Evolutionary conservation across 2,113 vertebrate genomes (phyloP), one percentile per base, ranked within the genome.

Genomic region (Amphiprion percula): DNA sequence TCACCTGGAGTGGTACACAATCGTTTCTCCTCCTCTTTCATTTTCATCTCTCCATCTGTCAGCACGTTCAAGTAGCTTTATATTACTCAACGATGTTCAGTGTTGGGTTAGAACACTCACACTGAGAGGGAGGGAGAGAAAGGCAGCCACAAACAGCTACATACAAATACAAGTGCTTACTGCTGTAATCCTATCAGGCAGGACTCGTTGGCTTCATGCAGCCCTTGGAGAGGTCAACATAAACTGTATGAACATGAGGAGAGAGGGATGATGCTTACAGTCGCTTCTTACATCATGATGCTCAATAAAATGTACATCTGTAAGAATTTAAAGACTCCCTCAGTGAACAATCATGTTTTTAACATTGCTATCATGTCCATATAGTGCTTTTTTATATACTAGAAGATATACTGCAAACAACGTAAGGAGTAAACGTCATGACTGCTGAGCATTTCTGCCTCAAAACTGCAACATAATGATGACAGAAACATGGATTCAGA

Each of bases 181-280:
- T 28, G 77, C 75, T 87, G 74, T 91, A 87, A 86, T 89, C 85
- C 87, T 77, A 79, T 89, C 84, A 87, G 82, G 64, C 77, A 49
- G 76, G 74, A 58, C 44, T 64, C 24, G 66, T 50, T 65, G 64
- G 62, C 62, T 66, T 47, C 75, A 59, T 26, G 77, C 46, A 39
- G 66, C 49, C 24, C 64, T 54, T n/a, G 41, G 26, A 81, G 70
- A 78, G 87, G 86, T 80, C 77, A 85, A 50, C 33, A 73, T 28
- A 21, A 54, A 68, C 68, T 23, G 72, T 23, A 63, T 33, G 59
- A 54, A 59, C 68, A 52, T 64, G 74, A 46, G 2, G 12, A 24
- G 4, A 69, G 64, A 81, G 60, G 56, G n/a, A 55, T 14, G 30
- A 67, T 33, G 54, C 33, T 75, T 15, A 26, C 33, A 61, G 64